Evolutionary conservation across 1,140 invertebrate genomes (phyloP), one percentile per base, ranked within the genome.

Genomic region (Contarinia nasturtii): DNA sequence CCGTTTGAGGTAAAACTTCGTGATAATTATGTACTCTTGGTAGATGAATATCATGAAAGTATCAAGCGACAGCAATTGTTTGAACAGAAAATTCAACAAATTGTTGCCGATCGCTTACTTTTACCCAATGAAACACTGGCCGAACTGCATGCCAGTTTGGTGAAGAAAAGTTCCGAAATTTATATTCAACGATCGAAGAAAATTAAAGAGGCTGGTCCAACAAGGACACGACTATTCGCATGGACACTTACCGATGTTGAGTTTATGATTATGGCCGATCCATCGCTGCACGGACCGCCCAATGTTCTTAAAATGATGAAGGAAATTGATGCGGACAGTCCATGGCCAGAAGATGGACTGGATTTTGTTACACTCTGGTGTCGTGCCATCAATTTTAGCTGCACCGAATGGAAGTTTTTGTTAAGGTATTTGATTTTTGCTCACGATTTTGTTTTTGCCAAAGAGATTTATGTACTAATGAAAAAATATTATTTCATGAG

Each of bases 1-100:
- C 91, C 92, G 1, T 98, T 98, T 61, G 94, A 98, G 70, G 90
- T 97, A 1, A 90, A 88, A 57, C 67, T 98, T 2, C 74, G 91
- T 2, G 89, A 96, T 55, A 98, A 96, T 64, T 97, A 92, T 63
- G 92, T 96, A 58, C 67, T 98, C 1, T 59, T 96, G 18, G 90
- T 91, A 57, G 94, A 98, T 60, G 95, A 98, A 64, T 93, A 92
- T 54, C 82, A 87, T 55, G 94, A 98, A 59, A 91, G 86, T 58
- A 71, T 92, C 51, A 94, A 95, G 59, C 67, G 95, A n/a, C 75
- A 82, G 49, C 77, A 83, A 47, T 84, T 95, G 67, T 67, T 98
- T 14, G 90, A 95, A 56, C 75, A 82, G 5, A 59, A 73, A 66
- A 67, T 75, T 7, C 64, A 74, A 52, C 74, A 89, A 54, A 67